phyloP scores from a whole-genome alignment of 2,797 vertebrate species.

The Okamejei kenojei region DNA sequence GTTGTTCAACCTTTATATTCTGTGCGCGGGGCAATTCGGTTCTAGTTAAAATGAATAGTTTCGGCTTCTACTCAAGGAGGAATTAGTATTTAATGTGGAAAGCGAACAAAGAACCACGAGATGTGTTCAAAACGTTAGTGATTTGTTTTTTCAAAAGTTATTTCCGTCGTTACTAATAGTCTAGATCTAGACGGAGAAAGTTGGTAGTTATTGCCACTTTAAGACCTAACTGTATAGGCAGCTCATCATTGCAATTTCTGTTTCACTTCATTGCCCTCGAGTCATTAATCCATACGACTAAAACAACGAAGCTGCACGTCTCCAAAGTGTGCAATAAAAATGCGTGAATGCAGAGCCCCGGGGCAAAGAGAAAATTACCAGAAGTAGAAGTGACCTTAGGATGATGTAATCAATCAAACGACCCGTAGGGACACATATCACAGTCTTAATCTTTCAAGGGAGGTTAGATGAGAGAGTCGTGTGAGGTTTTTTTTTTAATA shows the following conservation, averaged over 20 bases:
- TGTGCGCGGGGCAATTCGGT: neutral
- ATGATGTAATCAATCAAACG: slow-evolving; percentile 65
- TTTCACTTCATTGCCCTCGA: slow-evolving; percentile 43
- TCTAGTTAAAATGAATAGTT: neutral
- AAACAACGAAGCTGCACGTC: slow-evolving; percentile 49
- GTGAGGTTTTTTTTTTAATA: slow-evolving; percentile 37
- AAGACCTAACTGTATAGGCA: slow-evolving; percentile 30
- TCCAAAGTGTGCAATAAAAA: slow-evolving; percentile 57
- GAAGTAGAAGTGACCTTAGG: slow-evolving; percentile 63
- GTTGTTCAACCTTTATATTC: neutral
- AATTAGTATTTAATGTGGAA: neutral
- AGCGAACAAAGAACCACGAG: neutral
- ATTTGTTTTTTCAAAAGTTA: neutral
- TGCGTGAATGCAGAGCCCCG: slow-evolving; percentile 57
- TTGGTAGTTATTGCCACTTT: slow-evolving; percentile 28
- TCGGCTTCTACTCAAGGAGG: neutral
- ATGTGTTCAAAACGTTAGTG: neutral
- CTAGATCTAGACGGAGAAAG: neutral
- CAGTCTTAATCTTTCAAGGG: slow-evolving; percentile 59
- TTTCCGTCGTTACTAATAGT: slow-evolving; percentile 8
- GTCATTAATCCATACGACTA: slow-evolving; percentile 42
- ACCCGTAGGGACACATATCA: slow-evolving; percentile 62
- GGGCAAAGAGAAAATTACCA: slow-evolving; percentile 61
- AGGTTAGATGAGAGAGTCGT: slow-evolving; percentile 40
- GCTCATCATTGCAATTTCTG: slow-evolving; percentile 18